Conservation (phyloP, 1,140 invertebrate genomes). For the Manduca sexta region DNA sequence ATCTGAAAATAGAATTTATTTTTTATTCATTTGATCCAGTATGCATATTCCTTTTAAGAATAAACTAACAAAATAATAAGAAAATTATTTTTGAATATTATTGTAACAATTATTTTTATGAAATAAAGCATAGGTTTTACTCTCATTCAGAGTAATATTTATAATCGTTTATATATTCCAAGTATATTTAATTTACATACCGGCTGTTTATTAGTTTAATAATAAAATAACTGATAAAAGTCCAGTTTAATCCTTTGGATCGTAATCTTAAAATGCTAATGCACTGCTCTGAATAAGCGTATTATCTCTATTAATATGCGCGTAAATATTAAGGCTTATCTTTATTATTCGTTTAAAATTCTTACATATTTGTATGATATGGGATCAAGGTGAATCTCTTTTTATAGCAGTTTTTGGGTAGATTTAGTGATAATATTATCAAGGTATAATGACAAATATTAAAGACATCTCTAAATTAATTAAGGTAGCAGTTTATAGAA, state of each 20-base stretch:
- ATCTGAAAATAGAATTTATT: no score
- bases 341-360: slow-evolving; percentile 3
- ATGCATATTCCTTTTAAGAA: no score
- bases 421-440: no score
- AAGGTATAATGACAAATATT: no score
- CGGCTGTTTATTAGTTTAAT: slow-evolving; percentile 1
- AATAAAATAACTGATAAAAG: slow-evolving; percentile 6
- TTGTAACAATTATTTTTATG: no score
- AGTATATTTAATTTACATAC: neutral
- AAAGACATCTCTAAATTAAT: no score
- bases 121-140: no score
- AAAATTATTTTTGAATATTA: no score
- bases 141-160: no score
- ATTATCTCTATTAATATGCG: slow-evolving; percentile 7
- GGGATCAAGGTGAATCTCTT: slow-evolving; percentile 7
- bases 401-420: neutral
- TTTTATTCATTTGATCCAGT: no score
- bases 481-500: neutral
- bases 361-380: slow-evolving; percentile 3
- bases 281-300: slow-evolving; percentile 1
- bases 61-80: no score
- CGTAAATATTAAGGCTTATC: slow-evolving; percentile 3
- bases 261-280: slow-evolving; percentile 14
- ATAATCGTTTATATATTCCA: neutral
- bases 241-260: slow-evolving; percentile 5